These are phyloP conservation scores for Poeciliopsis turrubarensis DNA, from an alignment of 2,113 vertebrate genomes.

Conservation along the genomic window DNA sequence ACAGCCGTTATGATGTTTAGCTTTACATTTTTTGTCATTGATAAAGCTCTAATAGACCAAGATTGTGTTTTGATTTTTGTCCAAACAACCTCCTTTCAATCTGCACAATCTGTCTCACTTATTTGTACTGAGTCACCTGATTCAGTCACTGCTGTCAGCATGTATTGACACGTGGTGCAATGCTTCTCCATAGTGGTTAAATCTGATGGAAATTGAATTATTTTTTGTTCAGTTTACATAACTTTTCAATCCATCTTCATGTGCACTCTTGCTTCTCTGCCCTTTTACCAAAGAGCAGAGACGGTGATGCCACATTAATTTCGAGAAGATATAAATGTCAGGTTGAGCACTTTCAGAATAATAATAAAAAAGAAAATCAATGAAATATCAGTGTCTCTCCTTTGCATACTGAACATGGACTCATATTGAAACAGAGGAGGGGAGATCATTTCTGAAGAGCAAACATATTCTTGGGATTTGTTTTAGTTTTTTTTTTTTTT, in stretches of 20 bases:
- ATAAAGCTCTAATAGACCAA: no score
- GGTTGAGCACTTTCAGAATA: conserved; percentile 50
- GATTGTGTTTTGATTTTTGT: no score
- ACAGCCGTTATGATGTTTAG: no score
- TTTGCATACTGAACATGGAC: conserved; percentile 52
- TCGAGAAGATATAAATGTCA: conserved; percentile 75
- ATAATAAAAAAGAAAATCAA: conserved; percentile 55
- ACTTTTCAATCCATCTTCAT: conserved; percentile 44
- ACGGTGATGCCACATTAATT: conserved; percentile 71
- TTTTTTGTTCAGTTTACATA: conserved; percentile 44
- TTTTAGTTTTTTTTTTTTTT: background rate
- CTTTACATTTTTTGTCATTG: no score
- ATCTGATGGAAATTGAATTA: conserved; percentile 47
- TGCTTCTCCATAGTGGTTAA: conserved; percentile 29
- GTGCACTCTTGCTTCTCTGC: conserved; percentile 32
- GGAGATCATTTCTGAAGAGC: background rate
- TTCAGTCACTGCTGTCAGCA: conserved; percentile 25
- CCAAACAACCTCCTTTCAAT: background rate
- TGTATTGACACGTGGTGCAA: conserved; percentile 11
- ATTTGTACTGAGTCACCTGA: background rate
- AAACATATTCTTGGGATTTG: background rate
- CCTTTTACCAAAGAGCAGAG: conserved; percentile 60
- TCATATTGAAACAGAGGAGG: background rate
- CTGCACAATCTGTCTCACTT: background rate
- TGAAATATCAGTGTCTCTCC: conserved; percentile 61